A percentile compares a stretch with the other conserved stretches of the same genome.
Conservation (phyloP, 2,113 vertebrate genomes). For the Ahaetulla prasina region DNA sequence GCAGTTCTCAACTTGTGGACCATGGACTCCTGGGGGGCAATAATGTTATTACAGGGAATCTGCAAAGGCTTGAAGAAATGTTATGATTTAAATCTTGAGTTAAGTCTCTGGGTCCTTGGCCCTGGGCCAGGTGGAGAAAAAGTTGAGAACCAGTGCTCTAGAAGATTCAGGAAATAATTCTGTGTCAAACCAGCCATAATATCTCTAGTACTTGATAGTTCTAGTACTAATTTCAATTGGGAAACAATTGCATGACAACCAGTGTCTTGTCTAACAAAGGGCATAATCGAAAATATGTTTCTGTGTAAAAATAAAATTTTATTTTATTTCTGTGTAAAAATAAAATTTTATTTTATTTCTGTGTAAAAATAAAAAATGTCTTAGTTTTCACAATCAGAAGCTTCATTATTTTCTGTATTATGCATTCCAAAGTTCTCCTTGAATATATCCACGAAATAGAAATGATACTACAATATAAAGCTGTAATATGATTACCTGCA, state of each 20-base stretch:
- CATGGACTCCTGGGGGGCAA: background rate
- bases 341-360: too few relatives aligned
- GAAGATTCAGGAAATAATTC: background rate
- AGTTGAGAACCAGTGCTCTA: background rate
- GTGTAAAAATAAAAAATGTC: background rate
- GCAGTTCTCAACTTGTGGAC: background rate
- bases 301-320: background rate
- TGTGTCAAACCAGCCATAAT: background rate
- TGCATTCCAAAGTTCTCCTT: accelerated
- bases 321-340: background rate
- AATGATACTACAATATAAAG: background rate
- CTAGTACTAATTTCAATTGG: background rate
- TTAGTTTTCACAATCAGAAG: background rate
- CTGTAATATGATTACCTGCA: background rate
- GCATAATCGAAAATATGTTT: background rate
- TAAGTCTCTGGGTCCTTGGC: background rate
- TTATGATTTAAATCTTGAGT: background rate
- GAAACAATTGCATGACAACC: background rate
- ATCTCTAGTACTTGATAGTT: background rate
- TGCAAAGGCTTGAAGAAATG: background rate
- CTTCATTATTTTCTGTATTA: background rate
- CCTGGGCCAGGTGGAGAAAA: background rate
- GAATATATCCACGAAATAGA: background rate
- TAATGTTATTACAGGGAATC: background rate
- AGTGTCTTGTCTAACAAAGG: background rate